Conservation (phyloP, 2,113 vertebrate genomes). For the Monarcha castaneiventris region DNA sequence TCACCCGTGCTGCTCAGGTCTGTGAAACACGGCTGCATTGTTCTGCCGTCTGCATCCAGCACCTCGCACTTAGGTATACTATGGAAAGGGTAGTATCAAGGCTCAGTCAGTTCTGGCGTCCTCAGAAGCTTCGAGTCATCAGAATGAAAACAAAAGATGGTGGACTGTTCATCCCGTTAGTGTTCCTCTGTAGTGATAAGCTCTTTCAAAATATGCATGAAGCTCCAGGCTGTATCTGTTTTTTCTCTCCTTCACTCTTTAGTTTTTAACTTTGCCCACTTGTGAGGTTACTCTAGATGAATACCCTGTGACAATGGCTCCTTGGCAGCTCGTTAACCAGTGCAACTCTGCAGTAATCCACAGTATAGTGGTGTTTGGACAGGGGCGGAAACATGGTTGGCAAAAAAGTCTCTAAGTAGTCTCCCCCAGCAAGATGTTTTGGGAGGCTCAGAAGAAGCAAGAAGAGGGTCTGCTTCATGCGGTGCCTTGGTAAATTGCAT, state of each 20-base stretch:
- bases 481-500: neutral
- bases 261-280: neutral
- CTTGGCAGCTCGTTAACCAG: neutral
- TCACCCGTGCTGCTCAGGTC: neutral
- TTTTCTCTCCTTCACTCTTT: neutral
- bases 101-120: neutral
- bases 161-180: neutral
- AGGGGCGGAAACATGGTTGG: neutral
- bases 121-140: neutral
- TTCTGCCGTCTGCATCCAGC: neutral
- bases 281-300: neutral
- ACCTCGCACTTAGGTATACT: rapidly evolving
- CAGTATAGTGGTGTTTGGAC: neutral
- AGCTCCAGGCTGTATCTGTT: neutral
- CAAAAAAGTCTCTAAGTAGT: neutral
- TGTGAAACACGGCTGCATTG: neutral
- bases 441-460: neutral
- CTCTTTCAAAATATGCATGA: neutral
- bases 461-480: neutral
- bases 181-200: neutral
- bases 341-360: neutral
- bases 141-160: neutral
- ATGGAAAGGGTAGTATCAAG: neutral
- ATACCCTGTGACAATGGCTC: neutral
- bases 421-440: neutral